A percentile compares a stretch with the other conserved stretches of the same genome.
These are phyloP conservation scores for Frankliniella fusca DNA, from an alignment of 2,888 invertebrate species.

Conservation along the genomic window DNA sequence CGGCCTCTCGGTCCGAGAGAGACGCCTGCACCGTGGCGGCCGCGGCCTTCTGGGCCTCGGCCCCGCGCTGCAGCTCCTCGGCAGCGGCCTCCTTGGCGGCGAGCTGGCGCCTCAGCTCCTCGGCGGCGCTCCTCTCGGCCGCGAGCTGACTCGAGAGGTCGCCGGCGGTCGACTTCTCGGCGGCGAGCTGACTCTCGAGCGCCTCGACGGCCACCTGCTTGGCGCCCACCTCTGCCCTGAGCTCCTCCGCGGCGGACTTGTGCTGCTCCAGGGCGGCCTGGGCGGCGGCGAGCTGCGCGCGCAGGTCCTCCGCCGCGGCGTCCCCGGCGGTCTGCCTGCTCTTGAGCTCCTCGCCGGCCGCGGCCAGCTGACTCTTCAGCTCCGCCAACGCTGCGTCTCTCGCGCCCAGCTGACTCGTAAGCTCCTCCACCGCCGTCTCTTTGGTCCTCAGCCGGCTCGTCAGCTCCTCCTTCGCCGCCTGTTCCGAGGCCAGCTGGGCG, in stretches of 20 bases:
- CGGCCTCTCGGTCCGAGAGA: background rate
- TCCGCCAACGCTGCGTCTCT: conserved; percentile 30
- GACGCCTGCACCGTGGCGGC: background rate
- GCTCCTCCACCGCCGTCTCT: conserved; percentile 31
- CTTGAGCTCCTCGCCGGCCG: conserved; percentile 32
- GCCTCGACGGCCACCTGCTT: background rate
- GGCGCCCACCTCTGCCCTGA: background rate
- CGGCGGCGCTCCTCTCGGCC: background rate
- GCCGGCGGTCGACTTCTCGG: background rate
- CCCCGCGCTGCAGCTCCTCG: background rate
- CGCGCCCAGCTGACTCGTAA: conserved; percentile 13
- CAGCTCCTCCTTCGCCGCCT: conserved; percentile 25
- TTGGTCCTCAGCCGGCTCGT: conserved; percentile 14
- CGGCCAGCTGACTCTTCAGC: conserved; percentile 27
- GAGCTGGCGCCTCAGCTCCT: background rate
- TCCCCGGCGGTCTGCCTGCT: background rate
- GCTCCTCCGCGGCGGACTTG: background rate
- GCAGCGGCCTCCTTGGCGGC: background rate
- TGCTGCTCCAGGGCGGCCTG: background rate
- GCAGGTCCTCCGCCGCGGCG: background rate
- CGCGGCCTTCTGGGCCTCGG: background rate
- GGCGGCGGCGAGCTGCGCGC: background rate
- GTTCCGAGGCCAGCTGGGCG: background rate
- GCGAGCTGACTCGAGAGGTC: background rate
- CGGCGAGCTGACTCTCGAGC: background rate